Evolutionary conservation across 2,113 vertebrate species (phyloP), one percentile per base, ranked within the genome.

Genomic region (Gymnogyps californianus): DNA sequence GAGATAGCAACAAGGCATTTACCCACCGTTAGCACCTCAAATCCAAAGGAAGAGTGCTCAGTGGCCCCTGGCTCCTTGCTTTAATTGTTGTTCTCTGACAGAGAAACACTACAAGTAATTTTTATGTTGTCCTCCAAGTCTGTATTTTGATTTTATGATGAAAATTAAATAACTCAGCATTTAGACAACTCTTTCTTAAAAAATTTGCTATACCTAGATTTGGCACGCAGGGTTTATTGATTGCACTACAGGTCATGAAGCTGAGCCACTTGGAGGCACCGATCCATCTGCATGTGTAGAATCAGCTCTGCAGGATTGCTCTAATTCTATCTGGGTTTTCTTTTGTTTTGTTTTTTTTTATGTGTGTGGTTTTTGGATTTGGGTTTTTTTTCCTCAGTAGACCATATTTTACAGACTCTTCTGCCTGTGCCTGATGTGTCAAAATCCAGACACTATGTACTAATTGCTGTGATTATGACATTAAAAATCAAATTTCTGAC

Each of bases 391-490:
- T 6, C 22, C 51, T 83, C 61, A 40, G 40, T 58, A 75, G 47
- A 44, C 17, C 5, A 6, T 77, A 51, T 54, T 89, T 87, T 90
- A 24, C 22, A 83, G 36, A 67, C 36, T 54, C 29, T 72, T 90
- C 80, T 76, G 40, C 14, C 20, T 93, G 69, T 81, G 18, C n/a
- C 40, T 79, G 62, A 54, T 78, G 55, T 79, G 70, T 90, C 58
- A 92, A 93, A 94, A 96, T 79, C 32, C 42, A 91, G 71, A 67
- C 61, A 28, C n/a, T 79, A 10, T 66, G 17, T 91, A 69, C 55
- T 97, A 97, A 95, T 97, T 95, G 54, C 64, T 95, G 22, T 93
- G 83, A 90, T 95, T 91, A 94, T 81, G 75, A 91, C 54, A 85
- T 61, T 87, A 92, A 89, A 65, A 93, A 91, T 96, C 36, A 93